Percentiles rank a stretch among this genome's conserved stretches.
These are phyloP conservation scores for Charadrius vociferus DNA, from an alignment of 2,113 vertebrate species.

Conservation along the genomic window DNA sequence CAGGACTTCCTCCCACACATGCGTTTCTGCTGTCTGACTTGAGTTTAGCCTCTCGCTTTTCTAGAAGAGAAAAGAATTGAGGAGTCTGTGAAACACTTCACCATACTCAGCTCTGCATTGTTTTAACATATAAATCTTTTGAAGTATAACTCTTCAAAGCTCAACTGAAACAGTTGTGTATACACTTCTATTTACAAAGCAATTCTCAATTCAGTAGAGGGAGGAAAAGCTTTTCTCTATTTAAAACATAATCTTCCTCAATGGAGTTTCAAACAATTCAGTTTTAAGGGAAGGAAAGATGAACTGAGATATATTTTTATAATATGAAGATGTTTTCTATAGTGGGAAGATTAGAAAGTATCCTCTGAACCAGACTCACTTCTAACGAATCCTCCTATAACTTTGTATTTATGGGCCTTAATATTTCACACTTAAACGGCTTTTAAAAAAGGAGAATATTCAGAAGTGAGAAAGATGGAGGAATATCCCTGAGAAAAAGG, in stretches of 20 bases:
- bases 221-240: slow-evolving; percentile 11
- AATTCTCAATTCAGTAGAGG: slow-evolving; percentile 14
- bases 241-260: slow-evolving; percentile 9
- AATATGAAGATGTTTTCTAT: not conserved
- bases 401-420: not conserved
- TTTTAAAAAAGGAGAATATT: not conserved
- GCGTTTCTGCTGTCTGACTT: not conserved
- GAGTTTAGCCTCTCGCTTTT: slow-evolving; percentile 21
- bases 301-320: not conserved
- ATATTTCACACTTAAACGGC: not conserved
- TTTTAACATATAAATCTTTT: not conserved
- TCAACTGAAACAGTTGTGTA: not conserved
- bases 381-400: not conserved
- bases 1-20: not conserved
- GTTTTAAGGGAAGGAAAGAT: slow-evolving; percentile 34
- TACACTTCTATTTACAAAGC: slow-evolving; percentile 38
- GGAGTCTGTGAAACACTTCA: slow-evolving; percentile 18
- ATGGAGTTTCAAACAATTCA: not conserved
- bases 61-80: not conserved
- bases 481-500: not conserved
- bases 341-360: not conserved
- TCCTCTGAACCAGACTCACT: not conserved
- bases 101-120: not conserved
- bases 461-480: not conserved
- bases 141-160: slow-evolving; percentile 48